These are phyloP conservation scores for Triplophysa dalaica DNA, from an alignment of 2,113 vertebrate genomes.

Conservation along the genomic window DNA sequence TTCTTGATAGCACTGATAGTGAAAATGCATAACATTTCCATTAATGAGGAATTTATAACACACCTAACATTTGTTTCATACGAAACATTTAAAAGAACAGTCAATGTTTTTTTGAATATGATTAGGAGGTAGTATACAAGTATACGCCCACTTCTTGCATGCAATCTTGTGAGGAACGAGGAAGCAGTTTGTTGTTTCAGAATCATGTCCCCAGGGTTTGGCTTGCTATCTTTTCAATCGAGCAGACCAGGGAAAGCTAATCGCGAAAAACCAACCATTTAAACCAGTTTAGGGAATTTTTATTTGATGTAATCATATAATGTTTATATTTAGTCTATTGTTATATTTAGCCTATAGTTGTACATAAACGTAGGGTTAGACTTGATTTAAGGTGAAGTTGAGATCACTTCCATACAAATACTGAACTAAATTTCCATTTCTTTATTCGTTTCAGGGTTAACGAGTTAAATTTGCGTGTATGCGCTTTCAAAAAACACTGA, in stretches of 20 bases:
- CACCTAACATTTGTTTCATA: too few species aligned
- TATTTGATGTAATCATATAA: neutral
- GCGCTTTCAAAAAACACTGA: neutral
- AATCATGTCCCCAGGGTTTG: neutral
- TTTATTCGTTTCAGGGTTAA: too few species aligned
- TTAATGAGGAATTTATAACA: too few species aligned
- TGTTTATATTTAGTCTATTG: too few species aligned
- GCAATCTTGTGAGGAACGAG: slow-evolving; percentile 11
- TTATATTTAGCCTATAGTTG: too few species aligned
- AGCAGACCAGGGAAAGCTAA: neutral
- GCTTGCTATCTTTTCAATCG: neutral
- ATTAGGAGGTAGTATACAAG: neutral
- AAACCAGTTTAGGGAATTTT: neutral
- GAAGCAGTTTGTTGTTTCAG: neutral
- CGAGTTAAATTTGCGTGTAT: neutral
- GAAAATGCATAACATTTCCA: too few species aligned
- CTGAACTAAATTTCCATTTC: too few species aligned
- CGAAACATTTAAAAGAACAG: too few species aligned
- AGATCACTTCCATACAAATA: too few species aligned
- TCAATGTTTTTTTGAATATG: too few species aligned
- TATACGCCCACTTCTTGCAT: neutral
- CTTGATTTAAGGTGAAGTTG: too few species aligned
- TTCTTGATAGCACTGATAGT: neutral
- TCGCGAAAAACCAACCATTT: neutral
- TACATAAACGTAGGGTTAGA: too few species aligned